phyloP scores from a whole-genome alignment of 2,797 vertebrate genomes.

The Lepidocolaptes lacrymiger region DNA sequence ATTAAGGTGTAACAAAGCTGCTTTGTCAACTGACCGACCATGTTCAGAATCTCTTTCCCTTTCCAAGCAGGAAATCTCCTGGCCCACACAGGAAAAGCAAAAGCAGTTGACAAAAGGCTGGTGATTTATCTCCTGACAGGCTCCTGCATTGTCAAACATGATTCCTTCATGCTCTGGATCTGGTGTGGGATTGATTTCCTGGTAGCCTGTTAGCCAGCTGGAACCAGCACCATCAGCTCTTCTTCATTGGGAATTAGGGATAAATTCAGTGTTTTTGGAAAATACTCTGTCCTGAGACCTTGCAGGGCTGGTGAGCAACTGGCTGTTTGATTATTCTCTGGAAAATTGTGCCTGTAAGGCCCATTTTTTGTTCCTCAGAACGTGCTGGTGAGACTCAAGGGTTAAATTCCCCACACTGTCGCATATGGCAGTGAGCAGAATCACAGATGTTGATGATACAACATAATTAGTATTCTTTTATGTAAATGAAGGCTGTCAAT shows the following conservation, averaged over 20 bases:
- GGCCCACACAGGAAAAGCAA: conserved; percentile 9
- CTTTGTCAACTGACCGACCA: neutral
- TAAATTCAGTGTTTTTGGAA: neutral
- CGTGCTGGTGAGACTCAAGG: conserved; percentile 54
- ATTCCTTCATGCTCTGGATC: neutral
- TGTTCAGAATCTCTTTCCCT: neutral
- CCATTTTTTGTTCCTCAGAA: neutral
- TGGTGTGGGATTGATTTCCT: neutral
- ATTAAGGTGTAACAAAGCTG: neutral
- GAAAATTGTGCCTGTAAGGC: neutral
- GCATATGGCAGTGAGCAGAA: conserved; percentile 80
- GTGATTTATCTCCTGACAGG: conserved; percentile 22
- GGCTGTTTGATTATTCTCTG: neutral
- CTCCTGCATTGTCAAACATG: conserved; percentile 11
- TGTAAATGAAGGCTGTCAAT: conserved; percentile 81
- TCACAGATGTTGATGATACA: conserved; percentile 82
- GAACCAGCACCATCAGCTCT: neutral
- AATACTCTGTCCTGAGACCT: neutral
- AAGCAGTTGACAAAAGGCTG: conserved; percentile 12
- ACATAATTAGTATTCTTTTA: conserved; percentile 82
- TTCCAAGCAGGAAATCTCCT: conserved; percentile 14
- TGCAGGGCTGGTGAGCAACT: neutral
- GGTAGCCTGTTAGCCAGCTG: neutral
- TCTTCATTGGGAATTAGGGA: neutral
- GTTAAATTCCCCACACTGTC: conserved; percentile 74